Evolutionary conservation across 2,113 vertebrate species (phyloP).

Genomic region (Oreochromis niloticus): DNA sequence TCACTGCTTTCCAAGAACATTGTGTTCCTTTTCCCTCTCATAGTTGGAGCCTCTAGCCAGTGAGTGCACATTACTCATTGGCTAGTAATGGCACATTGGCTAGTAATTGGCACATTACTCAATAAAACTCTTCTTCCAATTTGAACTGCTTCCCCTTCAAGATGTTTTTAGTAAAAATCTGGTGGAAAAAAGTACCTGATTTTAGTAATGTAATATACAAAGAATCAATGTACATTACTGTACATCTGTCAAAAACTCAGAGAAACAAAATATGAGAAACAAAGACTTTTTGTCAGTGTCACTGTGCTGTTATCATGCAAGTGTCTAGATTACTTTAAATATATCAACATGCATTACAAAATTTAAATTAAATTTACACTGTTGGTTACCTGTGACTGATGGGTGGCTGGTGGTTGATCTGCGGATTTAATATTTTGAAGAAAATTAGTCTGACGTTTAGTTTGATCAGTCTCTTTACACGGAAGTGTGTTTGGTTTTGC

Average conservation of each 20-base stretch:
- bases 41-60: background rate
- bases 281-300: too few species aligned
- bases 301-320: background rate
- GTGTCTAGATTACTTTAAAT: background rate
- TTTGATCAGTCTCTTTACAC: background rate
- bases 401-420: background rate
- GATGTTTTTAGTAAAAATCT: background rate
- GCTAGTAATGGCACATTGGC: too few species aligned
- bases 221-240: background rate
- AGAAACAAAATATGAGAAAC: too few species aligned
- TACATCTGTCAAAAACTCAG: background rate
- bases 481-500: background rate
- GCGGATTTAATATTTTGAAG: background rate
- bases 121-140: slow-evolving; percentile 44
- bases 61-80: background rate
- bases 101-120: background rate
- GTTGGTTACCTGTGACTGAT: background rate
- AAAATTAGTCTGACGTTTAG: background rate
- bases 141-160: slow-evolving; percentile 8
- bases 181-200: background rate
- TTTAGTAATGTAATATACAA: background rate
- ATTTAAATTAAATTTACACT: background rate
- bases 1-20: slow-evolving; percentile 27
- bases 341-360: background rate
- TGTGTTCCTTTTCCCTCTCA: background rate